Conservation (phyloP, 2,888 invertebrate genomes). For the Orthonychiurus folsomi region DNA sequence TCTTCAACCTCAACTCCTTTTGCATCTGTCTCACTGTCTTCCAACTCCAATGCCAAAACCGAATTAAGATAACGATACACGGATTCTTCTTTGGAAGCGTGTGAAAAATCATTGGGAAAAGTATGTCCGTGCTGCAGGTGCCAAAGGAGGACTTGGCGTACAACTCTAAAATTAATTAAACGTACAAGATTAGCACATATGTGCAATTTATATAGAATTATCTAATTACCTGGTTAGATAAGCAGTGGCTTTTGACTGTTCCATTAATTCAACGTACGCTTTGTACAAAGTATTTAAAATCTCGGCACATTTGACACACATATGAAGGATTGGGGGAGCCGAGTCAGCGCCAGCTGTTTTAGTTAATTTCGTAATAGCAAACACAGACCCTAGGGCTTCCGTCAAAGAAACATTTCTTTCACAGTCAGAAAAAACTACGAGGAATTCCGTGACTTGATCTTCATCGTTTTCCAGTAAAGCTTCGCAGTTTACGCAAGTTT, state of each 20-base stretch:
- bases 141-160: background rate
- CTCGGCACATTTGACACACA: slow-evolving; percentile 3
- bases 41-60: background rate
- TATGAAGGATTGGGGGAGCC: background rate
- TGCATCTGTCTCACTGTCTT: background rate
- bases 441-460: slow-evolving; percentile 4
- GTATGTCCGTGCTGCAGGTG: background rate
- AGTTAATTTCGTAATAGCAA: background rate
- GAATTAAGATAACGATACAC: background rate
- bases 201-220: background rate
- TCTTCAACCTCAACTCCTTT: background rate
- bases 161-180: background rate
- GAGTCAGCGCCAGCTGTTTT: background rate
- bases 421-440: slow-evolving; percentile 4
- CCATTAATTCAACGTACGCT: slow-evolving; percentile 10
- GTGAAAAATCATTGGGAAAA: background rate
- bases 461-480: background rate
- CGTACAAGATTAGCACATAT: background rate
- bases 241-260: slow-evolving; percentile 2
- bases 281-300: slow-evolving; percentile 4
- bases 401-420: background rate
- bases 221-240: background rate
- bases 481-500: background rate
- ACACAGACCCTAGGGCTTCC: slow-evolving; percentile 1
- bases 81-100: background rate